Evolutionary conservation across 2,113 vertebrate genomes (phyloP).

Genomic region (Hylia prasina): DNA sequence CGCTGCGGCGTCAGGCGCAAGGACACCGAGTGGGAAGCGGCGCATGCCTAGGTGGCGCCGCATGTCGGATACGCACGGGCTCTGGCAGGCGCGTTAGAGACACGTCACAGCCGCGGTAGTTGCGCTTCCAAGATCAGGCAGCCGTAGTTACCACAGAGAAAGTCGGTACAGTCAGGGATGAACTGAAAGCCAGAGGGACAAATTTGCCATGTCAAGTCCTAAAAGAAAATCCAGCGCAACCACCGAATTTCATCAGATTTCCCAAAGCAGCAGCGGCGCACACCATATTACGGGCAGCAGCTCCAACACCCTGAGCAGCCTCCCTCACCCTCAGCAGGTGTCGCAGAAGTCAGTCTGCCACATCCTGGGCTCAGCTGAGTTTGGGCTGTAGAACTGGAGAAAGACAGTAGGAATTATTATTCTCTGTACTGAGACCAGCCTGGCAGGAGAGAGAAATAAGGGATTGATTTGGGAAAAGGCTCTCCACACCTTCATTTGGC

Average conservation of each 20-base stretch:
- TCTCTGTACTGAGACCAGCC: neutral
- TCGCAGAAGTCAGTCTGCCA: neutral
- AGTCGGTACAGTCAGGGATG: neutral
- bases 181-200: neutral
- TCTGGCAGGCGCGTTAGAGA: neutral
- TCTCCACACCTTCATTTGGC: neutral
- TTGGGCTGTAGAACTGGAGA: neutral
- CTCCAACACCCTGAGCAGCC: neutral
- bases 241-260: neutral
- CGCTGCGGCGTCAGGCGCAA: neutral
- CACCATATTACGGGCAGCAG: neutral
- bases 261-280: neutral
- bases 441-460: neutral
- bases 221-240: neutral
- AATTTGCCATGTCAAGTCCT: neutral
- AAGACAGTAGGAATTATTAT: neutral
- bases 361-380: neutral
- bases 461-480: neutral
- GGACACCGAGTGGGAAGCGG: neutral
- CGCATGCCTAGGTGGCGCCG: neutral
- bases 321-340: neutral
- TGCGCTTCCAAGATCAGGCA: neutral
- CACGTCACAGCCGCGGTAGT: no score
- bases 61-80: accelerated
- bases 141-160: neutral